Base-by-base conservation (phyloP, 2,113 vertebrate genomes). In the Urocitellus parryii region DNA sequence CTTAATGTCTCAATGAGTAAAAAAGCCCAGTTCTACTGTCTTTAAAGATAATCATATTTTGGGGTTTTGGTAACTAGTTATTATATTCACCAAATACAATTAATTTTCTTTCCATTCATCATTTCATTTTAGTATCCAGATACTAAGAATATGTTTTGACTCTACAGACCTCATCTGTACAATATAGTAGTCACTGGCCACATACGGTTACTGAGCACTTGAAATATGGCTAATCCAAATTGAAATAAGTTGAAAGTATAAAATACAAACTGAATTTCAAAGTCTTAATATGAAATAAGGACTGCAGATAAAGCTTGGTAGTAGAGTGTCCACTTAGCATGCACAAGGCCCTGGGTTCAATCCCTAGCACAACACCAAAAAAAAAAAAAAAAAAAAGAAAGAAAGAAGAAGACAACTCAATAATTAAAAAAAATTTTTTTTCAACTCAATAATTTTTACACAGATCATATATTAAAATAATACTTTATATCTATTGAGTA, bases 241-340 rank as follows among this genome's bases (percentile, higher is more conserved):
- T 32, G 27, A 93, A 22, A 88, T 8, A 65, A n/a, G 27, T 14
- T 95, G 0, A 45, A 72, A 92, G 63, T 25, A 20, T 81, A 95
- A 94, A 93, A 91, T 53, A 63, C 51, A 92, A 85, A 95, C 77
- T 94, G 8, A 14, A 56, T 85, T 78, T 92, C 39, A 34, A 81
- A 93, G 42, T 34, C 12, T 92, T 95, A 61, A 42, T 90, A 83
- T 77, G 51, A 94, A 96, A 83, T 88, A 34, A 58, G 5, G 70
- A 16, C 56, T 22, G 5, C 4, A 10, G 42, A 67, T 45, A 18
- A 68, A 45, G 68, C 27, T 74, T 17, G 29, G n/a, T 14, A 25
- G 68, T 39, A 87, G 25, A 73, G 34, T 25, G 39, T 25, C 51
- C 42, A n/a, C 27, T 74, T 61, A 34, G 27, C 25, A 61, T 58